Evolutionary conservation across 2,797 vertebrate species (phyloP).

Genomic region (Tamandua tetradactyla): DNA sequence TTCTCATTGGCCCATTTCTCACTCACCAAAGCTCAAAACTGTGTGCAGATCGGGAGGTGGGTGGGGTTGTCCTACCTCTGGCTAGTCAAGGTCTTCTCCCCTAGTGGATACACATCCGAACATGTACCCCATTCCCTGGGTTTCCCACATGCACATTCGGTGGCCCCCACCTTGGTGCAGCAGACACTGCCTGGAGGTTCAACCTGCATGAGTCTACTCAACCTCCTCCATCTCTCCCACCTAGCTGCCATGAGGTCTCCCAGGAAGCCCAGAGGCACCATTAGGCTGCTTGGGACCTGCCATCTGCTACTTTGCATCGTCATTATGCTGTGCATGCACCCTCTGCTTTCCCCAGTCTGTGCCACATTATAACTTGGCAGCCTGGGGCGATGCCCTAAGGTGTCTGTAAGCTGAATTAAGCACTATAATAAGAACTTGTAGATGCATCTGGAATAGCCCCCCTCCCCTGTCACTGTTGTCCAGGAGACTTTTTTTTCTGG

Average conservation of each 20-base stretch:
- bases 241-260: background rate
- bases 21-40: background rate
- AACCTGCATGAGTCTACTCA: background rate
- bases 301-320: rapidly evolving
- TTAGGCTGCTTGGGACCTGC: background rate
- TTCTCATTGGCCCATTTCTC: background rate
- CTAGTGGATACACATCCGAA: background rate
- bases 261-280: rapidly evolving
- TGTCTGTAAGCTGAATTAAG: background rate
- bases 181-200: too few relatives aligned
- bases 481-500: background rate
- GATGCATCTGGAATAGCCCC: too few relatives aligned
- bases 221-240: rapidly evolving
- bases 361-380: too few relatives aligned
- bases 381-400: background rate
- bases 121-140: too few relatives aligned
- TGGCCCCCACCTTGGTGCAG: too few relatives aligned
- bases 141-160: background rate
- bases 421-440: background rate
- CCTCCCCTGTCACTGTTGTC: background rate
- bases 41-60: too few relatives aligned
- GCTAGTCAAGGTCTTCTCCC: background rate
- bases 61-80: background rate
- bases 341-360: background rate
- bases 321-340: background rate